Conservation (phyloP, 2,888 invertebrate species). For the Drosophila prolongata region DNA sequence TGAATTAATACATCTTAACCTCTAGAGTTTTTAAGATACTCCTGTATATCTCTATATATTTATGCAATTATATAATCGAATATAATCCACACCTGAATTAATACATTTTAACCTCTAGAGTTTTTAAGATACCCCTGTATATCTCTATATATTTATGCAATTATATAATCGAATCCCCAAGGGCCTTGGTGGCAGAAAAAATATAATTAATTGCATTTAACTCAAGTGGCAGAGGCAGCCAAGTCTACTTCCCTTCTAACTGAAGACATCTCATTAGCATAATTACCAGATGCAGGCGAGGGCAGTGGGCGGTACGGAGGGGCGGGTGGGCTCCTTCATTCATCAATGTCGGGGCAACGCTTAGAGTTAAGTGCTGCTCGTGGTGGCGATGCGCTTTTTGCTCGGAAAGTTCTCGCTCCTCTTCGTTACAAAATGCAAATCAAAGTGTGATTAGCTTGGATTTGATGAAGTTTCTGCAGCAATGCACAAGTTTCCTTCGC, state of each 20-base stretch:
- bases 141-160: conserved; percentile 12
- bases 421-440: conserved; percentile 68
- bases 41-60: no score
- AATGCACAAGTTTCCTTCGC: conserved; percentile 64
- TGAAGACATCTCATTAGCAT: conserved; percentile 71
- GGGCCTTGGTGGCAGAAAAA: conserved; percentile 53
- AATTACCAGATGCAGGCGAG: conserved; percentile 60
- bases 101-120: neutral
- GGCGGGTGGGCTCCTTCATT: conserved; percentile 48
- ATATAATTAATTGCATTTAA: conserved; percentile 76
- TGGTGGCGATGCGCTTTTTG: conserved; percentile 60
- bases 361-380: conserved; percentile 67
- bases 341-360: conserved; percentile 69
- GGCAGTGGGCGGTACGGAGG: neutral
- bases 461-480: conserved; percentile 71
- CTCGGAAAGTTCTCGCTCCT: conserved; percentile 43
- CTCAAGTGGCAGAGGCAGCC: conserved; percentile 60
- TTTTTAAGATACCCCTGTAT: neutral
- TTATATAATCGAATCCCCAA: conserved; percentile 30
- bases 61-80: no score
- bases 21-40: no score
- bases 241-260: conserved; percentile 60
- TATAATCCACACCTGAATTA: conserved; percentile 2
- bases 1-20: no score
- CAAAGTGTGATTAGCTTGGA: conserved; percentile 78